phyloP scores from a whole-genome alignment of 1,140 invertebrate genomes.

The Hypsibius dujardini region DNA sequence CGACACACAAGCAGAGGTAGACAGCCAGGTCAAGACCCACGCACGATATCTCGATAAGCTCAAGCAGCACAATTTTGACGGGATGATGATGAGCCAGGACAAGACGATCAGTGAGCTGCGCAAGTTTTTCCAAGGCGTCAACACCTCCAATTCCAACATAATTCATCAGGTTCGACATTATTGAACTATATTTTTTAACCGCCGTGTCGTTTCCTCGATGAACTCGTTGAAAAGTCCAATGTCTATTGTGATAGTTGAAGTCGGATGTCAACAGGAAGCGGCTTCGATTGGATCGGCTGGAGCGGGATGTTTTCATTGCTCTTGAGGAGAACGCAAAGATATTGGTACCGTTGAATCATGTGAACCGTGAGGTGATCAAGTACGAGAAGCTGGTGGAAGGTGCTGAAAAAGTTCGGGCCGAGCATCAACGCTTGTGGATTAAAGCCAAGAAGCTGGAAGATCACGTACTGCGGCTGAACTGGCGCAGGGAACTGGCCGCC shows the following conservation, averaged over 20 bases:
- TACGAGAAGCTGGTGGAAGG: not conserved
- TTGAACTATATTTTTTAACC: too few relatives aligned
- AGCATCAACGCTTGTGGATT: not conserved
- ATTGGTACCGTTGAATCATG: not conserved
- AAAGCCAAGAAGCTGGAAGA: not conserved
- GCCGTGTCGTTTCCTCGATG: too few relatives aligned
- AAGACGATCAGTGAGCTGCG: not conserved
- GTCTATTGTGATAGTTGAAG: too few relatives aligned
- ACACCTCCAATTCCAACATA: not conserved
- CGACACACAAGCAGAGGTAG: not conserved
- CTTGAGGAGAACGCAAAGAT: not conserved
- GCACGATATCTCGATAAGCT: not conserved
- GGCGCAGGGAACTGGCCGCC: conserved; percentile 2
- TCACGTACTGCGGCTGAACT: not conserved
- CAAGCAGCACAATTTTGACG: not conserved
- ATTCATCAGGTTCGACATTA: too few relatives aligned
- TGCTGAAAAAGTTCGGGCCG: not conserved
- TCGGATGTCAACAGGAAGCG: not conserved
- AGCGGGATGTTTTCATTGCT: not conserved
- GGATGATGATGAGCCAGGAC: not conserved
- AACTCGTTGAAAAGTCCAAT: too few relatives aligned
- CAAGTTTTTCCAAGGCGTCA: conserved; percentile 9
- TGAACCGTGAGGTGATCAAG: not conserved
- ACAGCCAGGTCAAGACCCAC: not conserved
- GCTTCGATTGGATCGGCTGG: not conserved